Conservation (phyloP, 1,140 invertebrate genomes). For the Macrobrachium nipponense region DNA sequence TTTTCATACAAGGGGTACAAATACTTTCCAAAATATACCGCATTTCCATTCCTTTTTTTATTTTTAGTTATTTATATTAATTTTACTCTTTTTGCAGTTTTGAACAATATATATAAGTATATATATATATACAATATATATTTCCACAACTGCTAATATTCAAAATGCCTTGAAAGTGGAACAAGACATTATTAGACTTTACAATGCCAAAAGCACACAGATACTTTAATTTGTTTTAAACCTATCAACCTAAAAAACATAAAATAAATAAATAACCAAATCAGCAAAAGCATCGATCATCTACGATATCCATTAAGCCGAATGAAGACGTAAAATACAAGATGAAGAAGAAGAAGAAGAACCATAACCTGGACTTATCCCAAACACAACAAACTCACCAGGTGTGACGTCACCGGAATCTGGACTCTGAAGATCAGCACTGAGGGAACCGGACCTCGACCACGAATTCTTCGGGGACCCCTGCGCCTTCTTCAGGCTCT, state of each 20-base stretch:
- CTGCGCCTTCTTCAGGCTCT: constrained; percentile 70
- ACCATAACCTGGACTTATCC: background rate
- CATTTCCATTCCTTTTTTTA: too few relatives aligned
- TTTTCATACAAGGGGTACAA: too few relatives aligned
- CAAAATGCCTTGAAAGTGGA: too few relatives aligned
- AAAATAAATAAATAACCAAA: background rate
- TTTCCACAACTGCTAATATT: too few relatives aligned
- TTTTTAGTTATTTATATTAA: too few relatives aligned
- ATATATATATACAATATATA: too few relatives aligned
- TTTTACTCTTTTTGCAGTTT: too few relatives aligned
- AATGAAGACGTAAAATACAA: background rate
- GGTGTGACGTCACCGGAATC: constrained; percentile 61
- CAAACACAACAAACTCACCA: constrained; percentile 37
- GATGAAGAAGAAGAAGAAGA: background rate
- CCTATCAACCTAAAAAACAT: background rate
- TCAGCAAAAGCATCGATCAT: background rate
- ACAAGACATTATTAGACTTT: too few relatives aligned
- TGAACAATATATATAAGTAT: too few relatives aligned
- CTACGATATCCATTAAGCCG: background rate
- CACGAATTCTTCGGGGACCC: constrained; percentile 58
- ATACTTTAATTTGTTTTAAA: background rate
- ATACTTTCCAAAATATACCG: too few relatives aligned
- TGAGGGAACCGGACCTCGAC: constrained; percentile 63
- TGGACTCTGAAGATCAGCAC: constrained; percentile 62
- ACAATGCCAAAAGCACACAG: background rate